These are phyloP conservation scores for Tautogolabrus adspersus DNA, from an alignment of 2,113 vertebrate genomes.

Conservation along the genomic window DNA sequence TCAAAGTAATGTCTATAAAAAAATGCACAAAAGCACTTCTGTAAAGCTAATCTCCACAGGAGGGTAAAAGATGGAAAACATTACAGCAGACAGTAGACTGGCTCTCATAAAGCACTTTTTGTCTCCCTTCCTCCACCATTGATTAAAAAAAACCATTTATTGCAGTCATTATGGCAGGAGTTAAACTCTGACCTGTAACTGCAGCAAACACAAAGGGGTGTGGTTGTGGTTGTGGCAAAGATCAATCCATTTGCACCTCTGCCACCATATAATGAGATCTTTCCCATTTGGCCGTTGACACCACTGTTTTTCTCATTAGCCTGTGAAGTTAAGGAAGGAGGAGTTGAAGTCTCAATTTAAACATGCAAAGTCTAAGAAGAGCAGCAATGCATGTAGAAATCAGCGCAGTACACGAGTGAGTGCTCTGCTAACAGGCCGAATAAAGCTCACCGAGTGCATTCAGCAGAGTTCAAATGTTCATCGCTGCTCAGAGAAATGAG, in stretches of 20 bases:
- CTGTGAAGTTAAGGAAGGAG: conserved; percentile 60
- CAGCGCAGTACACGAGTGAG: conserved; percentile 44
- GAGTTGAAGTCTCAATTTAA: conserved; percentile 37
- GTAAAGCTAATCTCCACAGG: conserved; percentile 44
- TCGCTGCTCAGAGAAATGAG: conserved; percentile 37
- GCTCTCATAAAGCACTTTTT: conserved; percentile 5
- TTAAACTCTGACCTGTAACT: conserved; percentile 64
- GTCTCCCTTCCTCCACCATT: conserved; percentile 14
- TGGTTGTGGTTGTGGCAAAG: conserved; percentile 53
- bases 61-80: conserved; percentile 62
- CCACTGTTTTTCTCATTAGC: conserved; percentile 57
- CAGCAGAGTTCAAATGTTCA: conserved; percentile 29
- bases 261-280: conserved; percentile 47
- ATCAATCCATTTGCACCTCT: conserved; percentile 47
- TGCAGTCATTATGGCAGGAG: conserved; percentile 29
- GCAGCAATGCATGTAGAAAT: conserved; percentile 50
- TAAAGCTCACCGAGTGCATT: conserved; percentile 25
- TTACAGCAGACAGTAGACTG: conserved; percentile 30
- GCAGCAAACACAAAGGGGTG: conserved; percentile 39
- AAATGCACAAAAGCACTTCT: conserved; percentile 51
- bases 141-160: conserved; percentile 17
- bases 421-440: conserved; percentile 43
- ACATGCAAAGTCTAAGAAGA: conserved; percentile 47
- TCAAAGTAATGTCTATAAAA: conserved; percentile 46
- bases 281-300: conserved; percentile 47